Conservation (phyloP, 2,888 invertebrate genomes). For the Clivina fossor region DNA sequence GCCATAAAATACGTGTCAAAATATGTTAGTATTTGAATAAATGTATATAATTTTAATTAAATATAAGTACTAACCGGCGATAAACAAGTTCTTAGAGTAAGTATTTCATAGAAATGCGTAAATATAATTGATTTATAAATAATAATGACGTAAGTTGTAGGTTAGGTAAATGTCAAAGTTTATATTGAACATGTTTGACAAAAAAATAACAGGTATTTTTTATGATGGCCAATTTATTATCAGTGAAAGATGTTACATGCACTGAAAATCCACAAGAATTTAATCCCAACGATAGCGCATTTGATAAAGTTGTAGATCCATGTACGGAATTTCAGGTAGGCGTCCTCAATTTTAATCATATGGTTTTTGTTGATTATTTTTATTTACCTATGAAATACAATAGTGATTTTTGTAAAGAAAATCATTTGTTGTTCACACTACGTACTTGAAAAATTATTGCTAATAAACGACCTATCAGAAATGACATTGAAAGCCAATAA, state of each 20-base stretch:
- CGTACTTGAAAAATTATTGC: no score
- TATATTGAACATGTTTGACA: constrained; percentile 18
- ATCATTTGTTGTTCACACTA: no score
- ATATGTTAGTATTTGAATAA: constrained; percentile 14
- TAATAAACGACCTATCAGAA: no score
- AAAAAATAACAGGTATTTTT: constrained; percentile 12
- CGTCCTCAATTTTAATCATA: constrained; percentile 3
- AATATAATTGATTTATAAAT: background rate
- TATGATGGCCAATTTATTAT: constrained; percentile 13
- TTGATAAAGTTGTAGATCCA: constrained; percentile 20
- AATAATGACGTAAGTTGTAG: constrained; percentile 21
- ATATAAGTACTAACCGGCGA: background rate
- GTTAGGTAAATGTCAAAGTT: constrained; percentile 31
- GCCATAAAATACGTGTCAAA: constrained; percentile 17
- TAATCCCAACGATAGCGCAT: constrained; percentile 13
- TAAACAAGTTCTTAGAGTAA: no score
- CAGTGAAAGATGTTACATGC: constrained; percentile 9
- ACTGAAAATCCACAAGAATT: constrained; percentile 22
- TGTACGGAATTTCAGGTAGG: constrained; percentile 28
- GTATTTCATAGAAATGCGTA: background rate
- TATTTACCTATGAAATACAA: no score
- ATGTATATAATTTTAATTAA: background rate
- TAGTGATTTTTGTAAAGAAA: no score
- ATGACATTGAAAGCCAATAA: no score
- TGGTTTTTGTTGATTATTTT: constrained; percentile 10